Percentiles rank a stretch among this genome's conserved stretches.
These are phyloP conservation scores for Scaeva pyrastri DNA, from an alignment of 2,888 invertebrate species.

Conservation along the genomic window DNA sequence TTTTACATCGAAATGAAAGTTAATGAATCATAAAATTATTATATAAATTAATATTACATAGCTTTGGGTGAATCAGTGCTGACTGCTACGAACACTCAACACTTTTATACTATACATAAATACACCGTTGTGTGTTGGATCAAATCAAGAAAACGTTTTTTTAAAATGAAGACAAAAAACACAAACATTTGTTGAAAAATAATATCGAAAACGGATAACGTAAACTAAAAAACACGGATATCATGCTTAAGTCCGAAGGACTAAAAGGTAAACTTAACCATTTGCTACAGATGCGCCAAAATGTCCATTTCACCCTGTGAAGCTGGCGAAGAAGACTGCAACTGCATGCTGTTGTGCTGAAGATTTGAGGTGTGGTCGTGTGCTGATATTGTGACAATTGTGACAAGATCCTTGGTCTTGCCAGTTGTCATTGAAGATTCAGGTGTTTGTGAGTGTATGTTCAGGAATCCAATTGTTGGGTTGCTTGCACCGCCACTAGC, in stretches of 20 bases:
- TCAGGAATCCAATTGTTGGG: conserved; percentile 61
- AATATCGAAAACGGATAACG: background rate
- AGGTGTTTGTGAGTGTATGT: conserved; percentile 46
- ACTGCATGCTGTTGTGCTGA: conserved; percentile 41
- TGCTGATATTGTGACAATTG: conserved; percentile 83
- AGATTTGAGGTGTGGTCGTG: conserved; percentile 65
- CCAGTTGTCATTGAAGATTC: conserved; percentile 60
- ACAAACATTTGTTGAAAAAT: background rate
- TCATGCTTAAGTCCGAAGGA: conserved; percentile 33
- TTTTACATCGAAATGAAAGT: conserved; percentile 43
- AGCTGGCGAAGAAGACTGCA: conserved; percentile 73
- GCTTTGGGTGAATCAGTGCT: conserved; percentile 64
- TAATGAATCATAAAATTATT: conserved; percentile 43
- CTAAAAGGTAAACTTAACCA: conserved; percentile 58
- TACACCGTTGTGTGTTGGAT: conserved; percentile 22
- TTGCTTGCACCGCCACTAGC: conserved; percentile 59
- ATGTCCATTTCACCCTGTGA: conserved; percentile 83
- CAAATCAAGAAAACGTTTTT: conserved; percentile 29
- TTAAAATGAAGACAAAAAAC: conserved; percentile 6
- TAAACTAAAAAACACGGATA: background rate
- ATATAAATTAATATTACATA: conserved; percentile 75
- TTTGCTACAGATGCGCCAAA: conserved; percentile 83
- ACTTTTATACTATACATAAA: conserved; percentile 15
- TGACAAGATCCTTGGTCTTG: conserved; percentile 82
- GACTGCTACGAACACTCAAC: conserved; percentile 45